A percentile compares a stretch with the other conserved stretches of the same genome.
phyloP scores from a whole-genome alignment of 2,888 invertebrate genomes.

The Eurytoma californica region DNA sequence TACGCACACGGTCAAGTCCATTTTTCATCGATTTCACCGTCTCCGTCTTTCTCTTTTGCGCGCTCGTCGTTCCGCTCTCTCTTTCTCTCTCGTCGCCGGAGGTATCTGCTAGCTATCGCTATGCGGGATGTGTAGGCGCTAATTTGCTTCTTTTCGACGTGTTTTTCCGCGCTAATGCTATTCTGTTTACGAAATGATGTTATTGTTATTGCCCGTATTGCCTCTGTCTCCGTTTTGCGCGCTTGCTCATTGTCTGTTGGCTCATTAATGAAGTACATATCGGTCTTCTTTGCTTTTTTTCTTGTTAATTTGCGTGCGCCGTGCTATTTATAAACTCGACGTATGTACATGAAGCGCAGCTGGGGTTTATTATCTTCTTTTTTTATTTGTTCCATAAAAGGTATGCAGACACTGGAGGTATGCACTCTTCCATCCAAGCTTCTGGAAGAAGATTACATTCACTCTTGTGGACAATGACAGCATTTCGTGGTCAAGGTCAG shows the following conservation, averaged over 20 bases:
- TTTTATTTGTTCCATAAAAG: constrained; percentile 56
- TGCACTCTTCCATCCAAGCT: constrained; percentile 74
- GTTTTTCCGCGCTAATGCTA: constrained; percentile 35
- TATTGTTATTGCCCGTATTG: constrained; percentile 13
- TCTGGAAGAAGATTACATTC: constrained; percentile 75
- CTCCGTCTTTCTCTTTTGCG: constrained; percentile 19
- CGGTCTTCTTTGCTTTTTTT: neutral
- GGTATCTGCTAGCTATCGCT: neutral
- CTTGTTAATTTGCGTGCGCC: neutral
- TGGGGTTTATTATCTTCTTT: constrained; percentile 5
- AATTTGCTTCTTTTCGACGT: neutral
- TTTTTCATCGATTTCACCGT: constrained; percentile 34
- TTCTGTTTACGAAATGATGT: constrained; percentile 39
- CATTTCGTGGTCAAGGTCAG: constrained; percentile 69
- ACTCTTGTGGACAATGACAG: constrained; percentile 70
- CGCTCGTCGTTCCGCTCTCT: neutral
- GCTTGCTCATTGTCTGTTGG: neutral
- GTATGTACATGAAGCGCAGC: neutral
- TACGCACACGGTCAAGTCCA: constrained; percentile 37
- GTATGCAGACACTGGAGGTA: constrained; percentile 78
- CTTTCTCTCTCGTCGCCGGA: neutral
- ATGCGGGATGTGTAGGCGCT: neutral
- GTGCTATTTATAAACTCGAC: neutral
- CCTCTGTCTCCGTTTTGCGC: neutral
- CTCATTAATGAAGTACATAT: neutral